Conservation (phyloP, 2,113 vertebrate species). For the Penelope pileata region DNA sequence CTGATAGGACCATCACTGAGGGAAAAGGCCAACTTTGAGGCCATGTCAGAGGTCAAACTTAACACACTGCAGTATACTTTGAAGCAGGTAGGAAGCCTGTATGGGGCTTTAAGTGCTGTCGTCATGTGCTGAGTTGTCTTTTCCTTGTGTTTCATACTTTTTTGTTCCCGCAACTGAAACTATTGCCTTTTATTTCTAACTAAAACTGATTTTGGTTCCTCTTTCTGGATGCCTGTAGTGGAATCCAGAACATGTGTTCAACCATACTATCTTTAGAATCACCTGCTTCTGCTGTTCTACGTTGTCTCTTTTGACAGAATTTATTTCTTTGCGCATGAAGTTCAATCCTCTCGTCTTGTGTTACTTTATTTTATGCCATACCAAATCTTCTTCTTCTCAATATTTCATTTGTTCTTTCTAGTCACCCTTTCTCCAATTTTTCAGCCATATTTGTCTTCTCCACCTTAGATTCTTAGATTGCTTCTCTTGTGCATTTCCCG, state of each 20-base stretch:
- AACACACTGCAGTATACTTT: not conserved
- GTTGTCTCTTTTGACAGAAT: not conserved
- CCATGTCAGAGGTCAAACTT: constrained; percentile 31
- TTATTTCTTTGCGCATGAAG: not conserved
- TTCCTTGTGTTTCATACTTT: not conserved
- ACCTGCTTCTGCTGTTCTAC: not conserved
- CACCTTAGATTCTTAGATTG: not conserved
- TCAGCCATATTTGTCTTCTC: not conserved
- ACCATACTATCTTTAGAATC: not conserved
- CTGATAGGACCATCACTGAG: not conserved
- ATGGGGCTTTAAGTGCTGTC: not conserved
- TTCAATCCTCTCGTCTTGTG: not conserved
- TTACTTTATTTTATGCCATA: not conserved
- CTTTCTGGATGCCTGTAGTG: not conserved
- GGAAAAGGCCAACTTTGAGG: not conserved
- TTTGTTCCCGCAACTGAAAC: constrained; percentile 1
- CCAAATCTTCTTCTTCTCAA: not conserved
- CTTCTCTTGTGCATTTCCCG: not conserved
- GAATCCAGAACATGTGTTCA: not conserved
- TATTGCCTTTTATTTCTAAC: not conserved
- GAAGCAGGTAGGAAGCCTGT: not conserved
- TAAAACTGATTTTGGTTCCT: not conserved
- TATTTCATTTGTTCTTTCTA: not conserved
- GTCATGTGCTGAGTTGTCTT: not conserved
- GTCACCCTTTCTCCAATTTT: not conserved